Percentiles rank a stretch among this genome's conserved stretches.
These are phyloP conservation scores for Gymnoscelis rufifasciata DNA, from an alignment of 2,888 invertebrate genomes.

Conservation along the genomic window DNA sequence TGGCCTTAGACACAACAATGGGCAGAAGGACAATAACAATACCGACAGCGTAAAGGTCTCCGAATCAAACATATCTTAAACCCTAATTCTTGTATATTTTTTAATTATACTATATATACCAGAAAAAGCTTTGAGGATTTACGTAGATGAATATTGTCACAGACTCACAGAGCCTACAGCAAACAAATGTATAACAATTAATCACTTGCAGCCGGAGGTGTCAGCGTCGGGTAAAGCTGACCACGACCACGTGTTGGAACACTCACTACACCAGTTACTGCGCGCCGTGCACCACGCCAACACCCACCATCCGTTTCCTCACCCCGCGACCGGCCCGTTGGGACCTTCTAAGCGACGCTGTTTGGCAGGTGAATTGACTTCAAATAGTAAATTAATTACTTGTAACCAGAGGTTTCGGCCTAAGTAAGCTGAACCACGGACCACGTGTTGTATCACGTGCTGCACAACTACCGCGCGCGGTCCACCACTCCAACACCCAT, in stretches of 20 bases:
- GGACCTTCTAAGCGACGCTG: constrained; percentile 95
- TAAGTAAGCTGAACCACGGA: constrained; percentile 89
- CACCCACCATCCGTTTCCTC: constrained; percentile 95
- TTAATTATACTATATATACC: too few relatives aligned
- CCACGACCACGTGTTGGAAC: constrained; percentile 98
- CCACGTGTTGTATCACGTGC: constrained; percentile 96
- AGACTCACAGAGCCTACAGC: too few relatives aligned
- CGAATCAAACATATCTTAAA: too few relatives aligned
- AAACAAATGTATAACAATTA: too few relatives aligned
- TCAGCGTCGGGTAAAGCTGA: constrained; percentile 79
- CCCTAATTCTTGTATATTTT: too few relatives aligned
- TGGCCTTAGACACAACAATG: constrained; percentile 90
- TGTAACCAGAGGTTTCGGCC: constrained; percentile 46
- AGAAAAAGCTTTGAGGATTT: too few relatives aligned
- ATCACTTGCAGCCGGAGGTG: constrained; percentile 42
- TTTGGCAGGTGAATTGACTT: constrained; percentile 87
- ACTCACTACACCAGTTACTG: constrained; percentile 95
- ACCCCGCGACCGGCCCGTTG: constrained; percentile 95
- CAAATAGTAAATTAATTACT: too few relatives aligned
- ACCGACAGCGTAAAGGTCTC: constrained; percentile 61
- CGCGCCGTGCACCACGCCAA: constrained; percentile 95
- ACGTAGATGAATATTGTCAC: too few relatives aligned
- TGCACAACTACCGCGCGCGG: constrained; percentile 94
- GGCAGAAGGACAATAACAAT: constrained; percentile 58
- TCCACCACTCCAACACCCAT: constrained; percentile 94